These are phyloP conservation scores for Benitochromis conjunctus DNA, from an alignment of 2,113 vertebrate genomes.

Conservation along the genomic window DNA sequence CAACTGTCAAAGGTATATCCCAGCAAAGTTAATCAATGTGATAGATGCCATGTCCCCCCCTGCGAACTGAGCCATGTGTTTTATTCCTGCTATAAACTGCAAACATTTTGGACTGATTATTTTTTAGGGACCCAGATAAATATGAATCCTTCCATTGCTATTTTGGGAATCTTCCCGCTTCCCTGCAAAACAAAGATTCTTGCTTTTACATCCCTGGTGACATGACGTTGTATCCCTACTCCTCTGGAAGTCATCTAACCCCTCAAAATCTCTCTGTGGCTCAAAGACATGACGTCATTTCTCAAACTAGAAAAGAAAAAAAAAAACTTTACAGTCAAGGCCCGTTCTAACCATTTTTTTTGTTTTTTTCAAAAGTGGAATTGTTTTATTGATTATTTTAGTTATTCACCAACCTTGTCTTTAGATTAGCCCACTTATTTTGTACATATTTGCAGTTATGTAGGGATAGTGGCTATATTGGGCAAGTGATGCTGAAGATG, in stretches of 20 bases:
- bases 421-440: background rate
- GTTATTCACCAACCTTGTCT: background rate
- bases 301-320: background rate
- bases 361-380: too few species aligned
- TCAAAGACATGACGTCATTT: background rate
- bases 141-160: too few species aligned
- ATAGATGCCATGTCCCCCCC: too few species aligned
- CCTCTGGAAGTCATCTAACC: background rate
- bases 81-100: too few species aligned
- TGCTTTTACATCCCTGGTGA: background rate
- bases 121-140: too few species aligned
- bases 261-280: background rate
- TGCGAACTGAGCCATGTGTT: too few species aligned
- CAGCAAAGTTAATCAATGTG: too few species aligned
- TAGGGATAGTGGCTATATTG: accelerated
- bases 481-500: background rate
- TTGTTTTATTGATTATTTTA: background rate
- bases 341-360: background rate
- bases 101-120: too few species aligned
- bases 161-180: background rate
- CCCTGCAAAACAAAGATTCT: background rate
- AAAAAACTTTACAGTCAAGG: background rate
- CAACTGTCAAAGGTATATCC: too few species aligned
- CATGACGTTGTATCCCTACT: background rate
- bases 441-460: too few species aligned